Evolutionary conservation across 2,797 vertebrate genomes (phyloP), one percentile per base, ranked within the genome.

Genomic region (Sebastes vulpes): DNA sequence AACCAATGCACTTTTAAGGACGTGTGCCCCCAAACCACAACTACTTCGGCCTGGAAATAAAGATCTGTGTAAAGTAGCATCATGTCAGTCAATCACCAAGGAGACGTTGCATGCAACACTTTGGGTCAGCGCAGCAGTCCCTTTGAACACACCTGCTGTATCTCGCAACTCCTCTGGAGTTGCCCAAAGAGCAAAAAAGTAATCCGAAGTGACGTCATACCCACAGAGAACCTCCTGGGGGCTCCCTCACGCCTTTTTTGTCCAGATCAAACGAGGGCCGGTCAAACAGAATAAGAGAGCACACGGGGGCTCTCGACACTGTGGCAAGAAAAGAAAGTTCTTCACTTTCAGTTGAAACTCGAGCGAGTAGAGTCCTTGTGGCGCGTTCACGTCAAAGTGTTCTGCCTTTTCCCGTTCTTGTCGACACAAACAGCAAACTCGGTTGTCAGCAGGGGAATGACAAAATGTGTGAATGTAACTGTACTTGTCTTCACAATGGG

Each of bases 261-360:
- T 93, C 87, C 75, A 82, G 90, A 95, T 95, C 94, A 95, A 93
- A 95, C 65, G 38, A 71, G 75, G 73, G 66, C 74, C 26, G n/a
- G 88, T 94, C 92, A 95, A 94, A 94, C 87, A 92, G 93, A 95
- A 95, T 95, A 89, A 65, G 64, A 91, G 90, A 95, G 89, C 86
- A 83, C 61, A 50, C 53, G 73, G 85, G 86, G 65, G 60, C 91
- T 82, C 91, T 82, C 81, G 69, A 69, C 80, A 60, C 84, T 66
- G 82, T 74, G 70, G 84, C 90, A 88, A 87, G 85, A 81, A 82
- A 90, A 38, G 83, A 88, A 92, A 87, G 82, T 90, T 92, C 79
- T 86, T 77, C 59, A 57, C 80, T 69, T 84, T 89, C 59, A 69
- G 54, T 52, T 83, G 58, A 85, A 86, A 84, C 76, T 68, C 42